Evolutionary conservation across 2,113 vertebrate genomes (phyloP).

Genomic region (Rhipidura dahli): DNA sequence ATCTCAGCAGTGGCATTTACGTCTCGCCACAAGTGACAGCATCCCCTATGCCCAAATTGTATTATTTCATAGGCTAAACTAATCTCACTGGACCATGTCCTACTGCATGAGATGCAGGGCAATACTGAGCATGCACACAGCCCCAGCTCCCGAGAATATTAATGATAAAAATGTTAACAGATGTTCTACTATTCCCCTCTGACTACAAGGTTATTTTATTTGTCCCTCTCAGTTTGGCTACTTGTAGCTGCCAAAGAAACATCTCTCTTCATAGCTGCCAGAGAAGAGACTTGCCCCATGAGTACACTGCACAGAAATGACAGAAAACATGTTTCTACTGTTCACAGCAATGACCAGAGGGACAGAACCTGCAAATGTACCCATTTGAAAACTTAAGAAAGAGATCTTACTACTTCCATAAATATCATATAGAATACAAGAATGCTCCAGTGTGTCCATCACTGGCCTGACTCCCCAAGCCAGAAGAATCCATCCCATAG

Average conservation of each 20-base stretch:
- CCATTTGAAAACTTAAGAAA: not conserved
- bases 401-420: not conserved
- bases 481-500: not conserved
- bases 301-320: not conserved
- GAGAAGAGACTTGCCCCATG: not conserved
- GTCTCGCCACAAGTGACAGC: not conserved
- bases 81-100: not conserved
- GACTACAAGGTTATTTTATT: not conserved
- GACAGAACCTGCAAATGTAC: not conserved
- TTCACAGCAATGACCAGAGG: not conserved
- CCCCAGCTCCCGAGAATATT: not conserved
- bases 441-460: not conserved
- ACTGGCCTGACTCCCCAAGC: not conserved
- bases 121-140: not conserved
- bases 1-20: not conserved
- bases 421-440: not conserved
- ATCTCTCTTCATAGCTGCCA: not conserved
- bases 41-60: not conserved
- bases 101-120: not conserved
- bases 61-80: not conserved
- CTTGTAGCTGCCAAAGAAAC: not conserved
- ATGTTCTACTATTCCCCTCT: not conserved
- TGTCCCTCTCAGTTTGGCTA: not conserved
- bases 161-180: not conserved
- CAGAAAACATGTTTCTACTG: not conserved